Percentiles rank a stretch among this genome's conserved stretches.
Evolutionary conservation across 1,140 invertebrate genomes (phyloP).

Genomic region (Eurosta solidaginis): DNA sequence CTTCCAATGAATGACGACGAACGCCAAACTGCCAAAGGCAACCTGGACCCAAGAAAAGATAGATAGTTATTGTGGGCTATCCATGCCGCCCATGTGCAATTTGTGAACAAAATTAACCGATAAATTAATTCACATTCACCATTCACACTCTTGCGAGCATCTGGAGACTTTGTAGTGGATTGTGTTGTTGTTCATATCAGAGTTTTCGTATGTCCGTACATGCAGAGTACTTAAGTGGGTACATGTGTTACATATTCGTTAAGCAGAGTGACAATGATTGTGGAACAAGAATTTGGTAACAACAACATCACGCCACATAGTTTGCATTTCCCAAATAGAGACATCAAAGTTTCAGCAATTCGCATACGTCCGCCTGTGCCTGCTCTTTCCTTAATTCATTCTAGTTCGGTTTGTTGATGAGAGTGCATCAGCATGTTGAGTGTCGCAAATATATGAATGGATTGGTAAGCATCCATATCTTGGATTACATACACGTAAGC

Average conservation of each 20-base stretch:
- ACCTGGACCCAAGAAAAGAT: constrained; percentile 22
- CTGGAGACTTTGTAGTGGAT: background rate
- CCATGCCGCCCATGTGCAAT: constrained; percentile 46
- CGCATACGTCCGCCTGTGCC: too few species aligned
- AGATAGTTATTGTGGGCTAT: constrained; percentile 33
- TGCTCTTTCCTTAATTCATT: too few species aligned
- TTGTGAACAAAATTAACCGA: constrained; percentile 52
- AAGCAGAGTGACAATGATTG: background rate
- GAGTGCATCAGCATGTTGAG: background rate
- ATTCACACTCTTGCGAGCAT: constrained; percentile 11
- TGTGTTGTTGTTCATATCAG: background rate
- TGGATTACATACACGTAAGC: background rate
- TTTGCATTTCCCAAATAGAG: constrained; percentile 27
- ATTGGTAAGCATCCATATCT: background rate
- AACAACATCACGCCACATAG: background rate
- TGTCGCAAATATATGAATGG: constrained; percentile 27
- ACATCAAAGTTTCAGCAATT: constrained; percentile 26
- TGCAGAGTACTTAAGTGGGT: background rate
- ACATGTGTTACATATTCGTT: background rate
- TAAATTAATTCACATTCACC: constrained; percentile 52
- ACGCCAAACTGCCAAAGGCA: background rate
- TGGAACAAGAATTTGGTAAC: background rate
- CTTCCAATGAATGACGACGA: background rate
- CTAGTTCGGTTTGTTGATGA: too few species aligned
- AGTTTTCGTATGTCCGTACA: too few species aligned